Conservation (phyloP, 2,113 vertebrate species). For the Leiothrix lutea region DNA sequence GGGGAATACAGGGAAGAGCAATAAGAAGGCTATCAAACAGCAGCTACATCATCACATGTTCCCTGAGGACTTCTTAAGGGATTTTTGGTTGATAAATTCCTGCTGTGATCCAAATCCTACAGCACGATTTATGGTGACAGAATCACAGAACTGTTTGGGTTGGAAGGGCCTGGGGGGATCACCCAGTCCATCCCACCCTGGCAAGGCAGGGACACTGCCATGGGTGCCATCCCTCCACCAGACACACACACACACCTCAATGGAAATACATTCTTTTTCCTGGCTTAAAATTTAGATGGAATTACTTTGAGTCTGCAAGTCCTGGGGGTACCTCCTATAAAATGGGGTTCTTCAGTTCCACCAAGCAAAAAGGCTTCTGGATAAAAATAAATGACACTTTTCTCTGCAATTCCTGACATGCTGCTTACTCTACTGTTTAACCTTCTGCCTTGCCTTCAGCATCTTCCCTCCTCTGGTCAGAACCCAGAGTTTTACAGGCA, state of each 20-base stretch:
- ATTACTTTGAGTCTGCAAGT: not conserved
- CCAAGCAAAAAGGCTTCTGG: not conserved
- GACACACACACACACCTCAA: not conserved
- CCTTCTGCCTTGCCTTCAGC: not conserved
- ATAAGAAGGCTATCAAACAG: not conserved
- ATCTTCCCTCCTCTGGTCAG: not conserved
- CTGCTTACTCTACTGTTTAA: not conserved
- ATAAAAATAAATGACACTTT: not conserved
- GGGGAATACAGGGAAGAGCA: not conserved
- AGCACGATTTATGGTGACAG: not conserved
- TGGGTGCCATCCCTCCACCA: not conserved
- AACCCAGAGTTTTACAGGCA: not conserved
- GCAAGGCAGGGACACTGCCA: not conserved
- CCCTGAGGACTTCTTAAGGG: not conserved
- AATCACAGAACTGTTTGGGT: too few relatives aligned
- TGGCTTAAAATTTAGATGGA: not conserved
- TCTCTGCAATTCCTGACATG: not conserved
- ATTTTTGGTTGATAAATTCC: not conserved
- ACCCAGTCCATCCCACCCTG: not conserved
- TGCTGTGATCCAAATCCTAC: not conserved
- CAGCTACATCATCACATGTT: not conserved
- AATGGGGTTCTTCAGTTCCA: not conserved
- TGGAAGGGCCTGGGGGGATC: not conserved
- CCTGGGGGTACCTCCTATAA: not conserved
- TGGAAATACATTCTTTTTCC: not conserved